phyloP scores from a whole-genome alignment of 2,797 vertebrate genomes.

The Sebastes baramenuke region DNA sequence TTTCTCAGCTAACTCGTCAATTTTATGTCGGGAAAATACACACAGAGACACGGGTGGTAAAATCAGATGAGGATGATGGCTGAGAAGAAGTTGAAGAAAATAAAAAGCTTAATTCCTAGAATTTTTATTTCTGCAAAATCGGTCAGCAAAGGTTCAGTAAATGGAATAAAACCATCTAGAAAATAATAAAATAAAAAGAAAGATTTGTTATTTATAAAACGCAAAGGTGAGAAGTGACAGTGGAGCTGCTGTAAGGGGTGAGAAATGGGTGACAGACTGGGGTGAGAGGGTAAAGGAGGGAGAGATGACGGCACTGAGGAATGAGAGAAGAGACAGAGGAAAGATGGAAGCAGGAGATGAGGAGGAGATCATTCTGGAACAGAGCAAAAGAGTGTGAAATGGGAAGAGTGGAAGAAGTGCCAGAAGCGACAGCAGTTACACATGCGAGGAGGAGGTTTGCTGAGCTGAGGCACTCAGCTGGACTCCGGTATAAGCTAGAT shows the following conservation, averaged over 20 bases:
- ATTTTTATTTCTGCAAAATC: neutral
- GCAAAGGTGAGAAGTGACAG: neutral
- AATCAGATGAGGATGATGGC: neutral
- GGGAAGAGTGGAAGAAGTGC: neutral
- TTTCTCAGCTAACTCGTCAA: slow-evolving; percentile 9
- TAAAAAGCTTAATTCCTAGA: neutral
- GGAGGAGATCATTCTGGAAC: neutral
- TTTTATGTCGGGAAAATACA: slow-evolving; percentile 1
- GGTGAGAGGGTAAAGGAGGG: neutral
- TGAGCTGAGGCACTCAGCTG: neutral
- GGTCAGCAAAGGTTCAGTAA: neutral
- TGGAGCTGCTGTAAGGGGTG: neutral
- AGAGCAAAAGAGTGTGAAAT: slow-evolving; percentile 23
- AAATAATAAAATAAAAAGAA: neutral
- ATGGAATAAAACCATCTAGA: neutral
- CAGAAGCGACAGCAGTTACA: neutral
- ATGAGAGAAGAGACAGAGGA: neutral
- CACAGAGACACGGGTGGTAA: slow-evolving; percentile 8
- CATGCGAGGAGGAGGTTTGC: neutral
- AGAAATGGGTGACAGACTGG: neutral
- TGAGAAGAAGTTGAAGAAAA: neutral
- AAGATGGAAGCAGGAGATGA: neutral
- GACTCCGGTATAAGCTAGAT: neutral
- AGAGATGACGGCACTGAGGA: neutral
- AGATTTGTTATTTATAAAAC: neutral